Evolutionary conservation across 2,113 vertebrate genomes (phyloP).

Genomic region (Tenrec ecaudatus): DNA sequence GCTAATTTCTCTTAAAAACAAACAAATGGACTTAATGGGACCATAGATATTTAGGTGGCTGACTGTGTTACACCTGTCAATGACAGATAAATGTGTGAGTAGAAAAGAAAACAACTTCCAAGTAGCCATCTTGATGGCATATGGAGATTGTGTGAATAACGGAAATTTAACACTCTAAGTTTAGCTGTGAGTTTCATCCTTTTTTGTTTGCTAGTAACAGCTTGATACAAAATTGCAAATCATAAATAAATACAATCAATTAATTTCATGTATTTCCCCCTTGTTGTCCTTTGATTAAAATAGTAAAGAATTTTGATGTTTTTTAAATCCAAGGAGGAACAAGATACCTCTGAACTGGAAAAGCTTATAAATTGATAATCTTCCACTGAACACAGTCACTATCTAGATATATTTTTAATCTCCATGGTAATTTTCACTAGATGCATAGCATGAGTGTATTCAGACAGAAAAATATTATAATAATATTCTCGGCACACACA

Average conservation of each 20-base stretch:
- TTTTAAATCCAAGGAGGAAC: neutral
- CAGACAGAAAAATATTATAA: slow-evolving; percentile 73
- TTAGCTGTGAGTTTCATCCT: neutral
- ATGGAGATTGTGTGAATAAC: slow-evolving; percentile 10
- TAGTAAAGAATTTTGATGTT: slow-evolving; percentile 51
- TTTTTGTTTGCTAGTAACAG: neutral
- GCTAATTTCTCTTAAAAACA: no score
- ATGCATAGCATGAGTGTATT: slow-evolving; percentile 53
- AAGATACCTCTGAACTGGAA: neutral
- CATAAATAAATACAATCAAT: slow-evolving; percentile 59
- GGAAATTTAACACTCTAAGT: neutral
- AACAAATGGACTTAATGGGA: no score
- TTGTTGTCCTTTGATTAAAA: slow-evolving; percentile 33
- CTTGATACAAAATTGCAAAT: slow-evolving; percentile 33
- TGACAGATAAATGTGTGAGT: no score
- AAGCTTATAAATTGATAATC: slow-evolving; percentile 57
- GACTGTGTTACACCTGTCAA: no score
- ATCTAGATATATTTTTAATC: slow-evolving; percentile 55
- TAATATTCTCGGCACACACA: slow-evolving; percentile 73
- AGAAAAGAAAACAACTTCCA: no score
- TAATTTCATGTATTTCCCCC: slow-evolving; percentile 44
- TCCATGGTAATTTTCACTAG: slow-evolving; percentile 54
- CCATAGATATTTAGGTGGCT: no score
- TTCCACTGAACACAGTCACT: slow-evolving; percentile 11
- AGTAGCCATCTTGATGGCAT: slow-evolving; percentile 20